Base-by-base conservation (phyloP, 2,113 vertebrate species). In the Castor canadensis region DNA sequence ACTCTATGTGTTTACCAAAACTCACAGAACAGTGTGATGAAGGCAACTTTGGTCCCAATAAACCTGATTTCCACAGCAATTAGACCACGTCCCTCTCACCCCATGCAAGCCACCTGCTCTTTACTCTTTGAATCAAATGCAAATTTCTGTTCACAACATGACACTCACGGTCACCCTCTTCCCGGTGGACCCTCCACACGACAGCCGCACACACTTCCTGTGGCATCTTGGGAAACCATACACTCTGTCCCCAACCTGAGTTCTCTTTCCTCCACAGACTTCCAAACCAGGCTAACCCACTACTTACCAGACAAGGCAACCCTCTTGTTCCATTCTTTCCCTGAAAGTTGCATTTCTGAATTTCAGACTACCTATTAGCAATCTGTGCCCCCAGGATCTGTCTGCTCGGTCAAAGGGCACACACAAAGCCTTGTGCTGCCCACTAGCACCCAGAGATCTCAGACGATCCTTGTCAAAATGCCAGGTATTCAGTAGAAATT, bases 1-100 rank as follows among this genome's bases (percentile, higher is more conserved):
- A 19, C 40, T 4, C 5, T 5, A 19, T 1, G 4, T 17, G 0
- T 5, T 26, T 15, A 13, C 13, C 1, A 1, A 43, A 38, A 84
- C 69, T 87, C 60, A 40, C 3, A 40, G 38, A 35, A 75, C 4
- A 0, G 54, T 0, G 4, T 9, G 16, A 40, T 20, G 20, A n/a
- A 17, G 35, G 45, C 1, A n/a, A 15, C 12, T 24, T 20, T 40
- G 35, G 32, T 24, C 38, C 58, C 77, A 38, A 54, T 3, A 56
- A 54, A 17, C 49, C 16, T 4, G 67, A 47, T 12, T n/a, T 47
- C 32, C 38, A 58, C 35, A 32, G 26, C 67, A 17, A 3, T 9
- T 0, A 0, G 72, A 56, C 66, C 40, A 24, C 38, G 19, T 10
- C 54, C 17, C 12, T 2, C 56, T 67, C 80, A 5, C 47, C 7